Base-by-base conservation (phyloP, 2,888 invertebrate species). In the Acrocyrtus sp. region DNA sequence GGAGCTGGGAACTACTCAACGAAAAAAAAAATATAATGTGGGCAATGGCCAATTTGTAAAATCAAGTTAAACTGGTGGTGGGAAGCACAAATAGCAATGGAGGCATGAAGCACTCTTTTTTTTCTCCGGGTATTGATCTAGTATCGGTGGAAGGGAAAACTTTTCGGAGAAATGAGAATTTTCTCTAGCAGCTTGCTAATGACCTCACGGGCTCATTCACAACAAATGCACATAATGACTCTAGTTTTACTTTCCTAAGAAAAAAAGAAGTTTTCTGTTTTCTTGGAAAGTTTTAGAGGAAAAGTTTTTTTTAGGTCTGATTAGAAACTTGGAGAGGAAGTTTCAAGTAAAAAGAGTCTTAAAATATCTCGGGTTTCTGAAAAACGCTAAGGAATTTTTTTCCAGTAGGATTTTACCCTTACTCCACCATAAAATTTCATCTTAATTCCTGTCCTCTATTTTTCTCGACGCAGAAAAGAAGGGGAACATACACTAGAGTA, bases 381-480 rank as follows among this genome's bases (percentile, higher is more conserved):
- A 45, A 45, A 45, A 10, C 45, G 5, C 45, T 45, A 39, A 34
- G 34, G 12, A 34, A 34, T 34, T 8, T 34, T n/a, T 45, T n/a
- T 45, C 45, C 45, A 45, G n/a, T 12, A n/a, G 15, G 8, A 12
- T 45, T 45, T 12, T 39, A 10, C 12, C 39, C 57, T 57, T 34
- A 57, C 24, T 57, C 43, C 29, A 47, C 26, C 4, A 60, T 26
- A 24, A 27, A 58, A 8, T 43, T 17, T 27, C 29, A 24, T 4
- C 27, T 19, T 72, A 54, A 72, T 22, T 17, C 26, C 19, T 54
- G 24, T 34, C 43, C 24, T 57, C n/a, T 6, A 21, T 19, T 34
- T 21, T 56, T 12, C 22, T 43, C 57, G 26, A 12, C 10, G 15
- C 17, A 39, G 43, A 24, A 22, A 12, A 34, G 34, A 8, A 34